phyloP scores from a whole-genome alignment of 2,888 invertebrate genomes.

The Hipparchia sbordonii region DNA sequence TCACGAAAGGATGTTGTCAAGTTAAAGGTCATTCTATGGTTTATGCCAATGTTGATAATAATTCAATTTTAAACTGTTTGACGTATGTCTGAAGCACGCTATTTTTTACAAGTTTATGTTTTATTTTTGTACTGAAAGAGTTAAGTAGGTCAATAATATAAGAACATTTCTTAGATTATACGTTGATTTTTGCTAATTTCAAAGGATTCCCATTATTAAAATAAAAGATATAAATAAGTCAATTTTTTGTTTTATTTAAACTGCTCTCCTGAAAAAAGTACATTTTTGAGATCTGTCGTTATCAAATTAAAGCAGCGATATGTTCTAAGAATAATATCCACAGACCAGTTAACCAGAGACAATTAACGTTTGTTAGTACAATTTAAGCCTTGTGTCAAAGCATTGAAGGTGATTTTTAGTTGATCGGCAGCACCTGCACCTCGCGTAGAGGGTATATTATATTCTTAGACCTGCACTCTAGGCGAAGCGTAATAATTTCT shows the following conservation, averaged over 20 bases:
- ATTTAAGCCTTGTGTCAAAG: too few relatives aligned
- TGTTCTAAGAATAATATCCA: too few relatives aligned
- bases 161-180: neutral
- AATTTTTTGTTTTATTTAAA: constrained; percentile 18
- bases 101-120: constrained; percentile 1
- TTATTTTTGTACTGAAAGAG: constrained; percentile 6
- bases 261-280: constrained; percentile 15
- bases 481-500: too few relatives aligned
- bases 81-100: neutral
- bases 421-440: too few relatives aligned
- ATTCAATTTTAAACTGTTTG: constrained; percentile 1
- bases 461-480: too few relatives aligned
- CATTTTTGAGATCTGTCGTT: constrained; percentile 16
- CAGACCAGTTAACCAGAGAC: too few relatives aligned
- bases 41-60: constrained; percentile 4
- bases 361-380: too few relatives aligned
- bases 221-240: constrained; percentile 9
- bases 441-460: too few relatives aligned
- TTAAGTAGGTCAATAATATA: neutral
- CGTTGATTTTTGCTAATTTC: neutral
- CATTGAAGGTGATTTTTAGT: too few relatives aligned
- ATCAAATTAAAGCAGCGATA: constrained; percentile 20
- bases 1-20: constrained; percentile 3
- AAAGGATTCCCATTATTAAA: constrained; percentile 4
- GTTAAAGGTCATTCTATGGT: constrained; percentile 4